Conservation (phyloP, 2,888 invertebrate genomes). For the Silvanus unidentatus region DNA sequence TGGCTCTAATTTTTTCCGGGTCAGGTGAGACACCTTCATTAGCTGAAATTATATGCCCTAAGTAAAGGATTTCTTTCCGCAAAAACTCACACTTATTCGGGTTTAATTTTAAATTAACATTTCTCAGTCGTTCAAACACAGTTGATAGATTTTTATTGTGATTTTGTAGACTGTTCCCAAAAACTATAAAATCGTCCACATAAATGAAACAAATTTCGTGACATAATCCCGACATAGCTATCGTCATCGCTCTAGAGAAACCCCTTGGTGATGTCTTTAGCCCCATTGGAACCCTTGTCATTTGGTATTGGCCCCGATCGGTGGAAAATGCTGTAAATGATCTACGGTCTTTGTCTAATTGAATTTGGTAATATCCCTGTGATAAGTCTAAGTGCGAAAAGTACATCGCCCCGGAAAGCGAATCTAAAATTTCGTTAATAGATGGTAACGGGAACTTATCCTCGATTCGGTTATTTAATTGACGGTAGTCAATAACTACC, state of each 20-base stretch:
- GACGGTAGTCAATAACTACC: slow-evolving; percentile 20
- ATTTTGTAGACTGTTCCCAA: slow-evolving; percentile 19
- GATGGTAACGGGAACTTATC: slow-evolving; percentile 17
- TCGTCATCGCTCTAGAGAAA: slow-evolving; percentile 26
- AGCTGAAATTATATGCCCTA: slow-evolving; percentile 10
- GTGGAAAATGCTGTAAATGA: slow-evolving; percentile 26
- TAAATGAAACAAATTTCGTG: slow-evolving; percentile 11
- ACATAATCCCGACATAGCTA: slow-evolving; percentile 23
- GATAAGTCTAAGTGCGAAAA: slow-evolving; percentile 24
- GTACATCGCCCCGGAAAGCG: slow-evolving; percentile 24
- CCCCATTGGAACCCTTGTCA: slow-evolving; percentile 25
- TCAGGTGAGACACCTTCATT: slow-evolving; percentile 15
- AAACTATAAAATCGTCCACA: no score
- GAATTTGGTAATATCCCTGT: slow-evolving; percentile 28
- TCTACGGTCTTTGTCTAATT: slow-evolving; percentile 19
- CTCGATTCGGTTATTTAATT: slow-evolving; percentile 10
- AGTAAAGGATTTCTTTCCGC: slow-evolving; percentile 14
- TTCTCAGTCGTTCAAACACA: slow-evolving; percentile 8
- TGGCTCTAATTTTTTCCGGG: slow-evolving; percentile 14
- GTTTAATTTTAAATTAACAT: slow-evolving; percentile 12
- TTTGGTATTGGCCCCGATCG: slow-evolving; percentile 25
- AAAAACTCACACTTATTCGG: slow-evolving; percentile 20
- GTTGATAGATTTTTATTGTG: slow-evolving; percentile 17
- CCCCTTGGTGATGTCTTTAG: slow-evolving; percentile 24
- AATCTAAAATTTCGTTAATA: slow-evolving; percentile 28